A percentile compares a stretch with the other conserved stretches of the same genome.
Evolutionary conservation across 2,113 vertebrate species (phyloP).

Genomic region (Epinephelus lanceolatus): DNA sequence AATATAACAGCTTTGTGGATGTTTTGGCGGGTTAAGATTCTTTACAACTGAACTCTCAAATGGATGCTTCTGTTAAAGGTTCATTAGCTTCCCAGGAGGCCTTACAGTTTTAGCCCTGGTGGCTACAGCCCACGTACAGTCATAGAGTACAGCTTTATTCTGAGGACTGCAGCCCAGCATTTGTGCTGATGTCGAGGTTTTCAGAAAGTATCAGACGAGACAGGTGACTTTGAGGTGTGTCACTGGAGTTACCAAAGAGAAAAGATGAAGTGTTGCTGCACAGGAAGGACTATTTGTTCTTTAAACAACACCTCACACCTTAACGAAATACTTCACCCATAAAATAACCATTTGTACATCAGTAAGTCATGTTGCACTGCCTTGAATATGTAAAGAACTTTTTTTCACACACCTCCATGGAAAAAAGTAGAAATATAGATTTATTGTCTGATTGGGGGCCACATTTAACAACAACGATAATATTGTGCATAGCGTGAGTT

Average conservation of each 20-base stretch:
- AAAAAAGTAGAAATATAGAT: too few species aligned
- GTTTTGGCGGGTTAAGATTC: not conserved
- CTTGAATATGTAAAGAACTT: too few species aligned
- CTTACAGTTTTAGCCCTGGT: conserved; percentile 6
- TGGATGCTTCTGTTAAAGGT: conserved; percentile 38
- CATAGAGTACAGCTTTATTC: not conserved
- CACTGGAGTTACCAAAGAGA: not conserved
- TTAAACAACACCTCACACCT: not conserved
- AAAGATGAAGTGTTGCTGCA: not conserved
- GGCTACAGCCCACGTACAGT: not conserved
- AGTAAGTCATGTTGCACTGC: too few species aligned
- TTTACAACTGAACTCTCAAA: conserved; percentile 6
- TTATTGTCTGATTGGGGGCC: too few species aligned
- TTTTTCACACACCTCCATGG: too few species aligned
- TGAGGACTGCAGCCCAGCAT: not conserved
- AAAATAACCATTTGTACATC: too few species aligned
- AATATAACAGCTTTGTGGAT: conserved; percentile 1
- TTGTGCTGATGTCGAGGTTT: conserved; percentile 4
- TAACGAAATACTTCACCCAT: too few species aligned
- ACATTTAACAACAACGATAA: too few species aligned
- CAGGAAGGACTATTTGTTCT: not conserved
- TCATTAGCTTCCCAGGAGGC: conserved; percentile 26
- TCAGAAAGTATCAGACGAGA: not conserved
- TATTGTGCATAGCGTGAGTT: too few species aligned
- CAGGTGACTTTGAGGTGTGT: conserved; percentile 1